These are phyloP conservation scores for Pleuronectes platessa DNA, from an alignment of 2,113 vertebrate species.

Conservation along the genomic window DNA sequence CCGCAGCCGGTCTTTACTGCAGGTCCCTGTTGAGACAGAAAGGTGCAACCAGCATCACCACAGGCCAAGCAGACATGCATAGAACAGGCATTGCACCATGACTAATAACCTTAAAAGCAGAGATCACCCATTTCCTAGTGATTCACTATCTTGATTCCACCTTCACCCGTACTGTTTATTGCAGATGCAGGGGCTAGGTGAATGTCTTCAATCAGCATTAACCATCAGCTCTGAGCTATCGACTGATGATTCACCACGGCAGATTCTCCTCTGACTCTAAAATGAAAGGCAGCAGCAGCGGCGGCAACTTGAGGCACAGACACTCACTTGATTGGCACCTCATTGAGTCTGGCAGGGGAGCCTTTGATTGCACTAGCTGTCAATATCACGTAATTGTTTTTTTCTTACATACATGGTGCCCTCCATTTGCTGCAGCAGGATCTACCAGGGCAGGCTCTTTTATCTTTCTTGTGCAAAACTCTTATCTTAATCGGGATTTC, in stretches of 20 bases:
- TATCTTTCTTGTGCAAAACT: neutral
- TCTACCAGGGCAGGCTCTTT: conserved; percentile 1
- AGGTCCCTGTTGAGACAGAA: no score
- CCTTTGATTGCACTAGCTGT: conserved; percentile 82
- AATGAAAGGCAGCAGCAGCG: conserved; percentile 78
- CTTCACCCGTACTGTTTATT: conserved; percentile 33
- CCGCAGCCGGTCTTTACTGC: no score
- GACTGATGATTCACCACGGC: conserved; percentile 79
- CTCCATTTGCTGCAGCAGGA: conserved; percentile 31
- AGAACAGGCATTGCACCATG: no score
- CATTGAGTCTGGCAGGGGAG: conserved; percentile 80
- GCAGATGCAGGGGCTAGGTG: conserved; percentile 44
- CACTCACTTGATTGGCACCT: conserved; percentile 84
- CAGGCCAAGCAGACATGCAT: no score
- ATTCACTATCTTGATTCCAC: conserved; percentile 3
- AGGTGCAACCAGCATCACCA: no score
- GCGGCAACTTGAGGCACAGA: conserved; percentile 68
- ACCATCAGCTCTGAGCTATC: conserved; percentile 79
- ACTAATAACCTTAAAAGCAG: neutral
- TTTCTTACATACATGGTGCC: conserved; percentile 72
- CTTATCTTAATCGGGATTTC: neutral
- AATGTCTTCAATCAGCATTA: conserved; percentile 83
- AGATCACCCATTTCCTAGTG: neutral
- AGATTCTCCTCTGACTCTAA: conserved; percentile 76
- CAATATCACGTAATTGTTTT: conserved; percentile 80